These are phyloP conservation scores for Tolmerus cingulatus DNA, from an alignment of 2,888 invertebrate species.

Conservation along the genomic window DNA sequence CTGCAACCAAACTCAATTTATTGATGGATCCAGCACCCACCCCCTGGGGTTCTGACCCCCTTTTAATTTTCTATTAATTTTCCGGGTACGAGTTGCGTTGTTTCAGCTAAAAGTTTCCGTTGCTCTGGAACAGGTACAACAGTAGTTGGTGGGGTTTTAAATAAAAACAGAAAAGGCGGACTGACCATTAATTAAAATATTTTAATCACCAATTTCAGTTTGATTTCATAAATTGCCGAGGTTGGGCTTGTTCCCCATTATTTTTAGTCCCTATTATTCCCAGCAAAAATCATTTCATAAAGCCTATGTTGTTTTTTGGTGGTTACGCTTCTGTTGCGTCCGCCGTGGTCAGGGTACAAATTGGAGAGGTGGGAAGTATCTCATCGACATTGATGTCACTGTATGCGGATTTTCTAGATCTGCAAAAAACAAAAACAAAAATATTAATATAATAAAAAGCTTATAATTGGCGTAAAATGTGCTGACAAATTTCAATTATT, in stretches of 20 bases:
- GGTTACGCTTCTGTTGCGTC: not conserved
- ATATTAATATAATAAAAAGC: not conserved
- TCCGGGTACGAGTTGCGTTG: not conserved
- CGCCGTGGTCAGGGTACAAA: conserved; percentile 53
- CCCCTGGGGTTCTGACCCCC: not conserved
- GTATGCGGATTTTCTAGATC: conserved; percentile 52
- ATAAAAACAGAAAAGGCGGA: not conserved
- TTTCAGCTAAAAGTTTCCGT: not conserved
- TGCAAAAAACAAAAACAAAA: conserved; percentile 44
- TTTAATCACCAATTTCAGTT: conserved; percentile 18
- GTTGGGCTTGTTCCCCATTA: not conserved
- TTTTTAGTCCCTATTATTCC: not conserved
- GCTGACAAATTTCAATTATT: not conserved
- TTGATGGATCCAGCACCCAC: not conserved
- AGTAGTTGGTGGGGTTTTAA: not conserved
- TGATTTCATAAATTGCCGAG: not conserved
- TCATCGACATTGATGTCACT: conserved; percentile 57
- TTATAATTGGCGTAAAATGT: not conserved
- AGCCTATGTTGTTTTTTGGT: not conserved
- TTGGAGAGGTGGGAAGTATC: conserved; percentile 59
- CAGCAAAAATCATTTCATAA: not conserved
- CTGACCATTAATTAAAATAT: conserved; percentile 6
- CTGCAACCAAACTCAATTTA: not conserved
- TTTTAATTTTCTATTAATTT: conserved; percentile 7
- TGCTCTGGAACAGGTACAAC: not conserved